Conservation (phyloP, 2,113 vertebrate genomes). For the Dicentrarchus labrax region DNA sequence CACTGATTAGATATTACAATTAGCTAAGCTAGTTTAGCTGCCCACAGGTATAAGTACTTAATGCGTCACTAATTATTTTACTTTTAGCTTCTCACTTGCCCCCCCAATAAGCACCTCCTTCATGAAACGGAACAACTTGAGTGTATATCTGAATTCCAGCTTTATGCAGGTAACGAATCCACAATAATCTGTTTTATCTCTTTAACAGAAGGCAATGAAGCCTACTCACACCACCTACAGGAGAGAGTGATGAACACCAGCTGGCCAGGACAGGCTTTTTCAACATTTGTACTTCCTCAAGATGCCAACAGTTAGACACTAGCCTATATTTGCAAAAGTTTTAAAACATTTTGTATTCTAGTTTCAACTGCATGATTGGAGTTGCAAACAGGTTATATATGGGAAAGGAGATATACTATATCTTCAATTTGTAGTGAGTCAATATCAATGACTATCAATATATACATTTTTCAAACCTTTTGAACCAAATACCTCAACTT, state of each 20-base stretch:
- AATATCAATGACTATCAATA: too few species aligned
- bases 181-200: neutral
- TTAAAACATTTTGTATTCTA: neutral
- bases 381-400: neutral
- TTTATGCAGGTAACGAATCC: neutral
- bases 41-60: neutral
- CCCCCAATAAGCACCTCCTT: neutral
- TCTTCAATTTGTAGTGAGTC: neutral
- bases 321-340: neutral
- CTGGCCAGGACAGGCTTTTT: neutral
- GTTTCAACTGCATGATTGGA: neutral
- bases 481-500: neutral
- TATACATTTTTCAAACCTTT: too few species aligned
- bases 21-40: too few species aligned
- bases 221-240: constrained; percentile 50
- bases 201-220: constrained; percentile 7
- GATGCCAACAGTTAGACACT: neutral
- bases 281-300: neutral
- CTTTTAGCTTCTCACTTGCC: neutral
- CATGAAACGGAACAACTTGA: neutral
- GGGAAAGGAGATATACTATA: neutral
- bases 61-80: neutral
- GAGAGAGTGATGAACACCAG: neutral
- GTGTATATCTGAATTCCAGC: neutral
- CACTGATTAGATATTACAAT: neutral